Evolutionary conservation across 2,888 invertebrate species (phyloP), one percentile per base, ranked within the genome.

Genomic region (Cephus sareptanus): DNA sequence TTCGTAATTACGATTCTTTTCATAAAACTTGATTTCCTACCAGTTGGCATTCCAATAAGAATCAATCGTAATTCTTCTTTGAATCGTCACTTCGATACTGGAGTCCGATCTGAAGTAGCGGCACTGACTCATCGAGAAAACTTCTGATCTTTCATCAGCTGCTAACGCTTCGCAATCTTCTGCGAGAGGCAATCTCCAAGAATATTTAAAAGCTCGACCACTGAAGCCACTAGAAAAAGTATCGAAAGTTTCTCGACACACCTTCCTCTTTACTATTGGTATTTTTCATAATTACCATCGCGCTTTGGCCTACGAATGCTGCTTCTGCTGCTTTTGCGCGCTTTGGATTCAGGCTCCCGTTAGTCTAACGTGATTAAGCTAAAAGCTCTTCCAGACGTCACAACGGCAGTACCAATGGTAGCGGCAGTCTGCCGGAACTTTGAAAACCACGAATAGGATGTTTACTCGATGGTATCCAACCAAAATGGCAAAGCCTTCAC

Each of bases 291-390:
- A 85, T 85, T 84, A 81, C 80, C 83, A 81, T 81, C 80, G 78
- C 76, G 79, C 74, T 70, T 76, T 71, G 69, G 69, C 35, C 74
- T 70, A 34, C 75, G 75, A 80, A 77, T 79, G 77, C 75, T 77
- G 81, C 83, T 83, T 79, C 35, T 78, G 74, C 81, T 68, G 78
- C 74, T 78, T 69, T 78, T 56, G 56, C 56, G 23, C 9, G 56
- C 56, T 56, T 56, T 23, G 23, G 56, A 56, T 56, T 56, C 56
- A 56, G 13, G 12, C 71, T 71, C 31, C 71, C 76, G 76, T 79
- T 79, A 81, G 81, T 83, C 79, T 82, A 84, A 85, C 82, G 84
- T 85, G 84, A 85, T 85, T 84, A 85, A 84, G 84, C 84, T 85
- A 84, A 85, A 85, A 85, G 85, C 85, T 80, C 81, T 80, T 77